Conservation (phyloP, 2,113 vertebrate species). For the Saimiri boliviensis region DNA sequence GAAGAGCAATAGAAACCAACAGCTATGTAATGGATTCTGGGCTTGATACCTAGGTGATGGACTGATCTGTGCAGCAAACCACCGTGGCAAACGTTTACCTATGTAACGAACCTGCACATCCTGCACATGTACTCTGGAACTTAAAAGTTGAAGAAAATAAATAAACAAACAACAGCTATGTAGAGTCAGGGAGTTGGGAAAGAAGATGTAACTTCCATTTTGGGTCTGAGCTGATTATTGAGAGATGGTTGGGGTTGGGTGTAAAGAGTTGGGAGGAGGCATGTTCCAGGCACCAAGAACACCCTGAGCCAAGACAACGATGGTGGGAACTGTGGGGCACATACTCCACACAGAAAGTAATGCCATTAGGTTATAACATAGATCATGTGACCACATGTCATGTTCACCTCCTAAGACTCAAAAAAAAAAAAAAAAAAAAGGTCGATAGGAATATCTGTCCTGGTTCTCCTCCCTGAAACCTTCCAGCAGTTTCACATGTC, state of each 20-base stretch:
- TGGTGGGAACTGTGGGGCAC: neutral
- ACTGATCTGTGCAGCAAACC: too few relatives aligned
- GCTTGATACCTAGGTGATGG: too few relatives aligned
- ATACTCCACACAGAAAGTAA: neutral
- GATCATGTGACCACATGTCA: too few relatives aligned
- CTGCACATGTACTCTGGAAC: too few relatives aligned
- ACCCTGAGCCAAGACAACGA: neutral
- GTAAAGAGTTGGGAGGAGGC: neutral
- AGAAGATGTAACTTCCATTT: neutral
- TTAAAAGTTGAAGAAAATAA: too few relatives aligned
- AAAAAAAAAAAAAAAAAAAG: neutral
- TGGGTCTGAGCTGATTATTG: neutral
- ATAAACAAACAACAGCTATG: too few relatives aligned
- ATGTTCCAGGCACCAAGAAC: neutral
- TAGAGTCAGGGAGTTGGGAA: neutral
- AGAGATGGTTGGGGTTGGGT: neutral
- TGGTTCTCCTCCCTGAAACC: neutral
- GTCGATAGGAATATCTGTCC: neutral
- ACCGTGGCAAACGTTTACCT: too few relatives aligned
- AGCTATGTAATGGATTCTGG: neutral
- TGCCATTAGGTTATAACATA: neutral
- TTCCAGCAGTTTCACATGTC: neutral
- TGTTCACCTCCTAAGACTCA: accelerated
- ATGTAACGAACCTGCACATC: too few relatives aligned
- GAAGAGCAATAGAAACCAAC: neutral